These are phyloP conservation scores for Gymnobelideus leadbeateri DNA, from an alignment of 2,113 vertebrate species.

Conservation along the genomic window DNA sequence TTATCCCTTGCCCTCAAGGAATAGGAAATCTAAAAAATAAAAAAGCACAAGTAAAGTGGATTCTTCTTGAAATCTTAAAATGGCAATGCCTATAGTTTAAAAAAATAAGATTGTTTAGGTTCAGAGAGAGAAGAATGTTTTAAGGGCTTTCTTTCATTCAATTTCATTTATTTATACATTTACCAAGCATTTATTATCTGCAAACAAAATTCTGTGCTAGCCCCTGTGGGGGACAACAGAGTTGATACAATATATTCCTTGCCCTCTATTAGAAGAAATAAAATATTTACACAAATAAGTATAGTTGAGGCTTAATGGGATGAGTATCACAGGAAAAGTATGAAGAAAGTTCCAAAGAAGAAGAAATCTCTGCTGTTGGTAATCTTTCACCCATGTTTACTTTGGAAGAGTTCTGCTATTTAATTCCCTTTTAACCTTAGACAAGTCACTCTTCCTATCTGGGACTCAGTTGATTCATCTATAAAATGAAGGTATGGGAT, in stretches of 20 bases:
- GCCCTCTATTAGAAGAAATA: neutral
- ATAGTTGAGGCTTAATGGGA: neutral
- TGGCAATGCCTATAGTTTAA: neutral
- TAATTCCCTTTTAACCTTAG: neutral
- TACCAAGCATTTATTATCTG: neutral
- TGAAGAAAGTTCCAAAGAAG: neutral
- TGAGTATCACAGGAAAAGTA: neutral
- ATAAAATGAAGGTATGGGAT: neutral
- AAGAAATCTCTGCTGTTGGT: neutral
- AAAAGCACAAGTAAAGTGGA: neutral
- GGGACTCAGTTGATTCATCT: neutral
- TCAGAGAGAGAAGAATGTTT: neutral
- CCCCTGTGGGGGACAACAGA: neutral
- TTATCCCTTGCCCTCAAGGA: neutral
- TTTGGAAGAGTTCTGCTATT: neutral
- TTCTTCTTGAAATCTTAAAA: neutral
- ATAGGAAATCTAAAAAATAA: neutral
- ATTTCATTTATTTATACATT: neutral
- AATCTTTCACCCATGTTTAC: neutral
- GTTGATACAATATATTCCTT: neutral
- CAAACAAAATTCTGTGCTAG: neutral
- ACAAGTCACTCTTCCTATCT: neutral
- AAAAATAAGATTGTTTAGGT: neutral
- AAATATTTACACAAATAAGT: neutral
- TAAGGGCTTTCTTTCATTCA: neutral